Base-by-base conservation (phyloP, 1,140 invertebrate genomes). In the Cydia pomonella region DNA sequence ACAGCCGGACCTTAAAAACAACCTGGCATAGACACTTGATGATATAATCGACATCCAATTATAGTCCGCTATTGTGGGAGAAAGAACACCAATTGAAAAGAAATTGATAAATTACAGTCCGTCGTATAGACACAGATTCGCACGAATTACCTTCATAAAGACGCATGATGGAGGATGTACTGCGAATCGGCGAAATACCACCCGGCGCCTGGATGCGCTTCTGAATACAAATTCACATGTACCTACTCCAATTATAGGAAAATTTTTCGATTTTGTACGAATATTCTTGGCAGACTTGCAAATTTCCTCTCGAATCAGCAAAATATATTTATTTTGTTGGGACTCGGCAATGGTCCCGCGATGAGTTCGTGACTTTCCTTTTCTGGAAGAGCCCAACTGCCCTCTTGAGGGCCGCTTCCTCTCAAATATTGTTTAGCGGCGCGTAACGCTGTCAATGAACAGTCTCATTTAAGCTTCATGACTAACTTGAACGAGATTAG, bases 271-370 rank as follows among this genome's bases (percentile, higher is more conserved):
- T 92, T 92, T 91, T 88, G 87, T 90, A 91, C 84, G 86, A 92
- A 92, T 92, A 91, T 92, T 92, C 91, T 92, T 92, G 91, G 91
- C 91, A 91, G 87, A 92, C 91, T 92, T 92, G 91, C 91, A 92
- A 92, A 92, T 92, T 91, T 90, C 84, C 81, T 80, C 83, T 85
- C 79, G 86, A 92, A 91, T 92, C 89, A 89, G 84, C 88, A 83
- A 92, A 89, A 91, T 90, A 90, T 91, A 91, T 90, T 91, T 92
- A 92, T 91, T 91, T 92, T 88, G 87, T 88, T 90, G 79, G 76
- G 81, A 87, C 79, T 85, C 41, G 82, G 79, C 82, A 82, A 86
- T 82, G 82, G 84, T 80, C 78, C 79, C 80, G 75, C 81, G 76
- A 87, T 84, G 83, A 87, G 84, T 84, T 84, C 80, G 76, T 86